Evolutionary conservation across 92 coral and sea anemone genomes (phyloP), one percentile per base, ranked within the genome.

Genomic region (Siderastrea siderea): DNA sequence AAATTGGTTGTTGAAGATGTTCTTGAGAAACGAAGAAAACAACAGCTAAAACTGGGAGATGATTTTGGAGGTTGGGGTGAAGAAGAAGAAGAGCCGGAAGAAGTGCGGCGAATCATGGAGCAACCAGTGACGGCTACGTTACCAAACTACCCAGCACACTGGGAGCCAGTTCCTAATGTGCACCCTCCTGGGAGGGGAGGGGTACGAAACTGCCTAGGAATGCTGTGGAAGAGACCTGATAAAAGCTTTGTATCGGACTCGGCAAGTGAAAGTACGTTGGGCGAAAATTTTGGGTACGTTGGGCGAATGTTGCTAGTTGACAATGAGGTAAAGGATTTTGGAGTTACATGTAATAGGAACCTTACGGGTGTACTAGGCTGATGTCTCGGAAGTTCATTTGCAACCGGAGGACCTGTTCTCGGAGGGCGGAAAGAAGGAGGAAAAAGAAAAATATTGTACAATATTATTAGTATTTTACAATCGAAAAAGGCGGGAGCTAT

Each of bases 151-250:
- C 88, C 88, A 53, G 47, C 68, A 1, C 82, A 75, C 64, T 84
- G 88, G 88, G 81, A 11, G 6, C 66, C 65, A 62, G 16, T 84
- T 8, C 82, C 75, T 11, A 50, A 47, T 53, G 47, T 50, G n/a
- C 57, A 75, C 1, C 82, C 88, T 4, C 88, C 52, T 3, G 88
- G 76, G 75, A 84, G 88, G 64, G 82, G 80, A 19, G 88, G 82
- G 38, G 53, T 63, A 14, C 75, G 88, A 47, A 51, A 61, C 12
- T 49, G 72, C 51, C 80, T 74, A 1, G 74, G 88, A 59, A 17
- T 84, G 0, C 5, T 46, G 14, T 43, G 74, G 80, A 58, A 50
- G 10, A 73, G 52, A 16, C 58, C 72, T 4, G 81, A 63, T 1
- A 38, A 69, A 50, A 47, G 68, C 44, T 16, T 43, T 7, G 0